Percentiles rank a stretch among this genome's conserved stretches.
phyloP scores from a whole-genome alignment of 2,888 invertebrate species.

The Pasiphila rectangulata region DNA sequence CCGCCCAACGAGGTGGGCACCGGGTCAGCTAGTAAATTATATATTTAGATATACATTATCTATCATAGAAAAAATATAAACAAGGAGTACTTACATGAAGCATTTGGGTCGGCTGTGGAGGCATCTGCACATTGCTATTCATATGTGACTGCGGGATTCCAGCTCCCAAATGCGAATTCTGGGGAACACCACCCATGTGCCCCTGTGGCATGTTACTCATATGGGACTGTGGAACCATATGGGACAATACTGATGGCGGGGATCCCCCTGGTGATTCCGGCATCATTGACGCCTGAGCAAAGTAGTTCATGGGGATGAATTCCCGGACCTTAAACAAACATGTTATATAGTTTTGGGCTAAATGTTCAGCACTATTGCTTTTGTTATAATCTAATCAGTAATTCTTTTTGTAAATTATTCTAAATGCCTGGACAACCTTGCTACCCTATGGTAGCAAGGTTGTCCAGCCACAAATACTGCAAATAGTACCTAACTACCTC shows the following conservation, averaged over 20 bases:
- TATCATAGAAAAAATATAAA: background rate
- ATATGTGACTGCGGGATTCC: constrained; percentile 10
- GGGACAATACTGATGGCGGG: constrained; percentile 44
- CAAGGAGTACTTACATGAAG: constrained; percentile 57
- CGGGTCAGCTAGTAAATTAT: no score
- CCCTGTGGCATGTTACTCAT: background rate
- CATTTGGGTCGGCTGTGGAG: constrained; percentile 46
- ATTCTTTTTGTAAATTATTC: no score
- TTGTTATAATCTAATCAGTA: no score
- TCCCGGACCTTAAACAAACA: constrained; percentile 52
- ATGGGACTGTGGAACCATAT: constrained; percentile 4
- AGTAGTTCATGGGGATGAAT: constrained; percentile 68
- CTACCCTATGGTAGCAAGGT: no score
- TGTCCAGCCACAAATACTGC: no score
- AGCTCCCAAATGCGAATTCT: constrained; percentile 10
- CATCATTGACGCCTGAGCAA: constrained; percentile 45
- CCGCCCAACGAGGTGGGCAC: no score
- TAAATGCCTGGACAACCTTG: no score
- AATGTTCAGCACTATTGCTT: no score
- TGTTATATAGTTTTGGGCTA: background rate
- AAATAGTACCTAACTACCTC: no score
- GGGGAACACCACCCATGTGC: constrained; percentile 4
- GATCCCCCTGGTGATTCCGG: constrained; percentile 62
- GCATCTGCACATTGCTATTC: constrained; percentile 13
- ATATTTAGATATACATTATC: no score